phyloP scores from a whole-genome alignment of 2,888 invertebrate species.

The Caenorhabditis sp. region DNA sequence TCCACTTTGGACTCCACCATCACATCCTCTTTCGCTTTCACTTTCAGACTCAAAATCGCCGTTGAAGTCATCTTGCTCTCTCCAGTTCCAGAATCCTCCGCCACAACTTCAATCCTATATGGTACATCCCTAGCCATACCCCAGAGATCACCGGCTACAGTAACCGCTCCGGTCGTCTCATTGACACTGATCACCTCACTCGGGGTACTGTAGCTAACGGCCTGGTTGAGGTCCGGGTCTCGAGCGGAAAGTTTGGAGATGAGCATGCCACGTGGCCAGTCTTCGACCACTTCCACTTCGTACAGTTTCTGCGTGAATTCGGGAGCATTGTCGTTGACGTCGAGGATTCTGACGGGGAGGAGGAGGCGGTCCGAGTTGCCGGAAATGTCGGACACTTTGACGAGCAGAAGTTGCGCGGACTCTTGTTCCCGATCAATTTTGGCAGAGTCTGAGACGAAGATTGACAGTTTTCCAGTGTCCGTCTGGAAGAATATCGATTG shows the following conservation, averaged over 20 bases:
- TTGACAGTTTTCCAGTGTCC: slow-evolving; percentile 25
- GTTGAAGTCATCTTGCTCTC: slow-evolving; percentile 18
- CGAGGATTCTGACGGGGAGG: slow-evolving; percentile 67
- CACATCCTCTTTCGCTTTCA: slow-evolving; percentile 37
- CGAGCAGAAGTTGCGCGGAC: slow-evolving; percentile 42
- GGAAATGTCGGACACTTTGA: slow-evolving; percentile 66
- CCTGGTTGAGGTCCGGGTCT: slow-evolving; percentile 65
- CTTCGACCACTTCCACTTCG: slow-evolving; percentile 72
- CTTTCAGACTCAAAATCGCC: slow-evolving; percentile 39
- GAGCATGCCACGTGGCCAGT: slow-evolving; percentile 72
- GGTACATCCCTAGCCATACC: slow-evolving; percentile 43
- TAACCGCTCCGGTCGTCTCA: slow-evolving; percentile 32
- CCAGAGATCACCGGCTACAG: slow-evolving; percentile 29
- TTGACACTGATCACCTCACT: slow-evolving; percentile 39
- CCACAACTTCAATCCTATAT: slow-evolving; percentile 32
- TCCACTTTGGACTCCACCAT: slow-evolving; percentile 29
- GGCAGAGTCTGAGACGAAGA: slow-evolving; percentile 11
- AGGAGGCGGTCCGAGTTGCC: slow-evolving; percentile 57
- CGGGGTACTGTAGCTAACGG: slow-evolving; percentile 55
- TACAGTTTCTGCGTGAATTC: slow-evolving; percentile 58
- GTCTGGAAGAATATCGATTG: slow-evolving; percentile 25
- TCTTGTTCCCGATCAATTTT: slow-evolving; percentile 66
- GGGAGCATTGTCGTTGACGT: slow-evolving; percentile 77
- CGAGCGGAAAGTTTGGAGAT: slow-evolving; percentile 62
- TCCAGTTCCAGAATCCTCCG: slow-evolving; percentile 39